phyloP scores from a whole-genome alignment of 2,797 vertebrate species.

The Sciaenops ocellatus region DNA sequence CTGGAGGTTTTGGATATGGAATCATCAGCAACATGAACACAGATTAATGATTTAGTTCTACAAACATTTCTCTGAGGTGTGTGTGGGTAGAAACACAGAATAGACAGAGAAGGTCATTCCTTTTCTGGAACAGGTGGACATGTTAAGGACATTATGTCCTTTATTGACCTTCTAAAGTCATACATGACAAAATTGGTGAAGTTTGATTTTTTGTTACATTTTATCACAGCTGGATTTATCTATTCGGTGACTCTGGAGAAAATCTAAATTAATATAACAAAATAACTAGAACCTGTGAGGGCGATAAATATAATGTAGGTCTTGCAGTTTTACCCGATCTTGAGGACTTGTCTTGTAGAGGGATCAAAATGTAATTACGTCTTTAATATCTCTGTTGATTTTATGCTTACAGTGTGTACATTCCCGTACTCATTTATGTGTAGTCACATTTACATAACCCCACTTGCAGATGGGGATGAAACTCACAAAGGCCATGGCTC shows the following conservation, averaged over 20 bases:
- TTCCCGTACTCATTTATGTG: neutral
- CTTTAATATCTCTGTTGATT: neutral
- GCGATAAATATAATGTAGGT: neutral
- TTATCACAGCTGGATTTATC: neutral
- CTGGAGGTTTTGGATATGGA: conserved; percentile 33
- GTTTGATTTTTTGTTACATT: neutral
- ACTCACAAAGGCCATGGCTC: too few species aligned
- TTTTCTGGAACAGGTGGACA: neutral
- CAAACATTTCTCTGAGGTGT: conserved; percentile 39
- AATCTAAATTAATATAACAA: too few species aligned
- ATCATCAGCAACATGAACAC: conserved; percentile 25
- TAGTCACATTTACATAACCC: neutral
- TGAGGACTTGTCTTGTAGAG: neutral
- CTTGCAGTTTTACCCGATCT: neutral
- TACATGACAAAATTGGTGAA: neutral
- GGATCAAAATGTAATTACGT: neutral
- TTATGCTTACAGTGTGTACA: neutral
- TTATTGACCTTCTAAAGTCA: neutral
- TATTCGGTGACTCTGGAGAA: neutral
- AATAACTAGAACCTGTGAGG: neutral
- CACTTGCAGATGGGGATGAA: neutral
- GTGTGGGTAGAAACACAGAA: too few species aligned
- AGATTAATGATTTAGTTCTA: conserved; percentile 41
- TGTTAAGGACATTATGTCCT: neutral
- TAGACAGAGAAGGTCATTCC: neutral